phyloP scores from a whole-genome alignment of 2,888 invertebrate species.

The Brachyptera risi region DNA sequence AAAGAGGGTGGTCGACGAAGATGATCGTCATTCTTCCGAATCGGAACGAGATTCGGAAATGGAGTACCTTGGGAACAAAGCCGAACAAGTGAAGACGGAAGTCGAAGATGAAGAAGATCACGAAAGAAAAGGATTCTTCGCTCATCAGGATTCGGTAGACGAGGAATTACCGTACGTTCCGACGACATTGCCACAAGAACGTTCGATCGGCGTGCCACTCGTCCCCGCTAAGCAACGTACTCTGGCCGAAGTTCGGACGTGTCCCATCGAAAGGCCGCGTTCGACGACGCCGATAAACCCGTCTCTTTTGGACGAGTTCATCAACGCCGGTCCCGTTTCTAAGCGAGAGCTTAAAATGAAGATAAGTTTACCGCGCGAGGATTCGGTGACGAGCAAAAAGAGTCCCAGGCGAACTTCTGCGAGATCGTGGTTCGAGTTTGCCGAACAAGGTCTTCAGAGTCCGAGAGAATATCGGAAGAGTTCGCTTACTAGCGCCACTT shows the following conservation, averaged over 20 bases:
- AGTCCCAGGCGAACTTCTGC: conserved; percentile 49
- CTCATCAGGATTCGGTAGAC: conserved; percentile 78
- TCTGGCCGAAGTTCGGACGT: conserved; percentile 51
- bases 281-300: conserved; percentile 69
- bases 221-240: conserved; percentile 70
- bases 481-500: conserved; percentile 28
- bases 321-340: conserved; percentile 38
- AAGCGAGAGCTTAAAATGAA: conserved; percentile 56
- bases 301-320: conserved; percentile 65
- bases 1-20: conserved; percentile 35
- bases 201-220: conserved; percentile 74
- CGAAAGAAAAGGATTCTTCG: conserved; percentile 72
- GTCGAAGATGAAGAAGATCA: conserved; percentile 56
- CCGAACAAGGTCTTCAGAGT: conserved; percentile 54
- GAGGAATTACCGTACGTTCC: conserved; percentile 85
- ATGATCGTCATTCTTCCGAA: conserved; percentile 54
- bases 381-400: conserved; percentile 47
- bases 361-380: conserved; percentile 63
- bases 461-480: conserved; percentile 40
- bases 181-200: conserved; percentile 82
- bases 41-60: conserved; percentile 68
- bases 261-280: conserved; percentile 69
- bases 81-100: conserved; percentile 31
- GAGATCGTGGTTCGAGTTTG: conserved; percentile 59
- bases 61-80: conserved; percentile 42